Evolutionary conservation across 1,140 invertebrate genomes (phyloP), one percentile per base, ranked within the genome.

Genomic region (Odontomachus brunneus): DNA sequence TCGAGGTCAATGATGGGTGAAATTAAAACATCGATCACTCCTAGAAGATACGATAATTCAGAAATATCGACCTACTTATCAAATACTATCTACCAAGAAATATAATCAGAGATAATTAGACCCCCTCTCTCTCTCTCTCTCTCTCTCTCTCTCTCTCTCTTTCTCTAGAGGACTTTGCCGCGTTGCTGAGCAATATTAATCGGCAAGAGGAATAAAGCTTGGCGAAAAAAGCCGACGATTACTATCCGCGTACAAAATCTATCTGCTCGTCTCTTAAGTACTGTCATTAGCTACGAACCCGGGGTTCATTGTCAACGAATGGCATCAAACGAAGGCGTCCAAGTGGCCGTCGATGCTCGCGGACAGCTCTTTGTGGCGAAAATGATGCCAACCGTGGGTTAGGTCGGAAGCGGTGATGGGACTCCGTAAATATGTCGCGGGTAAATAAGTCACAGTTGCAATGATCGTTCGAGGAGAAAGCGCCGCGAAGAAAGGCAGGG

Each of bases 1-100:
- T 76, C n/a, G 60, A 66, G 74, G 74, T 76, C 74, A 76, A 76
- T 76, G 74, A 76, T 76, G 60, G 60, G 74, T 76, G 74, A 76
- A 76, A 76, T 76, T 76, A 76, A 76, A 76, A 53, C 48, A 76
- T 76, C 60, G 74, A 76, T 76, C 48, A 76, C 49, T 49, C 51
- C 15, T 55, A 19, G 59, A 53, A 76, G 66, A 66, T 66, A 60
- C 22, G 71, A 74, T 26, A 53, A 66, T 9, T 55, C 24, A 38
- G 60, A 76, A 53, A 38, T 53, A 76, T 76, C 24, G 44, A 17
- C 14, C 51, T 29, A n/a, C 26, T 44, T 44, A 5, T 65, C 26
- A 0, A 65, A 76, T 55, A 44, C 38, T 44, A 66, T 63, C 24
- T 63, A 19, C 44, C 65, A 3, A 62, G 26, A 66, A 66, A 65